A percentile compares a stretch with the other conserved stretches of the same genome.
phyloP scores from a whole-genome alignment of 64 coral and sea anemone genomes.

The Astreopora myriophthalma region DNA sequence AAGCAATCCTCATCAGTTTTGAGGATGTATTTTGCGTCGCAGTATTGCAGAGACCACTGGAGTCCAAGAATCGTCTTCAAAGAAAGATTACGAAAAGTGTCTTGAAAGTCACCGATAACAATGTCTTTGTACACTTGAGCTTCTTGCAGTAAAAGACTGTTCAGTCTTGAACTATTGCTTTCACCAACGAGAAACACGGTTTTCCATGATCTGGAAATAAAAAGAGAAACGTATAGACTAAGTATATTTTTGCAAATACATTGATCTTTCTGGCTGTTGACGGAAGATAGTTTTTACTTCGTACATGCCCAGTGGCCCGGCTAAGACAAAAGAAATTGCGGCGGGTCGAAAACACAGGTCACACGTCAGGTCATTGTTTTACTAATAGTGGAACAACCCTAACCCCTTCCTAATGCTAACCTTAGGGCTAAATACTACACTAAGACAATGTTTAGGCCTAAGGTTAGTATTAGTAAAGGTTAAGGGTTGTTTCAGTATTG shows the following conservation, averaged over 20 bases:
- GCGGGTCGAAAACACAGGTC: too few species aligned
- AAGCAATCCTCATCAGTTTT: constrained; percentile 77
- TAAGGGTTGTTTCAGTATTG: too few species aligned
- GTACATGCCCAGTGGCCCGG: too few species aligned
- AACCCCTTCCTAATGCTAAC: too few species aligned
- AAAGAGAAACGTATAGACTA: background rate
- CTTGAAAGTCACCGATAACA: constrained; percentile 55
- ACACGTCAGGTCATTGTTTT: too few species aligned
- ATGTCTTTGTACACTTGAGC: constrained; percentile 60
- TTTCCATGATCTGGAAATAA: constrained; percentile 30
- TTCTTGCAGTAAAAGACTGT: constrained; percentile 50
- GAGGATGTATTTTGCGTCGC: constrained; percentile 56
- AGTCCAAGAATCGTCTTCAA: constrained; percentile 49
- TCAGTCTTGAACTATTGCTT: constrained; percentile 36
- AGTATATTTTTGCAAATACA: background rate
- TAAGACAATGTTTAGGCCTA: too few species aligned
- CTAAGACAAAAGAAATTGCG: too few species aligned
- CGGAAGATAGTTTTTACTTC: too few species aligned
- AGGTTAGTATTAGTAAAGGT: too few species aligned
- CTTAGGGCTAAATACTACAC: too few species aligned
- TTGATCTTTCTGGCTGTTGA: background rate
- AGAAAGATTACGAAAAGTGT: constrained; percentile 56
- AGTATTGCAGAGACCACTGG: constrained; percentile 32
- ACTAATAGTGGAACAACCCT: too few species aligned
- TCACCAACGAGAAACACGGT: constrained; percentile 63